phyloP scores from a whole-genome alignment of 2,888 invertebrate genomes.

The Lucinisca nassula region DNA sequence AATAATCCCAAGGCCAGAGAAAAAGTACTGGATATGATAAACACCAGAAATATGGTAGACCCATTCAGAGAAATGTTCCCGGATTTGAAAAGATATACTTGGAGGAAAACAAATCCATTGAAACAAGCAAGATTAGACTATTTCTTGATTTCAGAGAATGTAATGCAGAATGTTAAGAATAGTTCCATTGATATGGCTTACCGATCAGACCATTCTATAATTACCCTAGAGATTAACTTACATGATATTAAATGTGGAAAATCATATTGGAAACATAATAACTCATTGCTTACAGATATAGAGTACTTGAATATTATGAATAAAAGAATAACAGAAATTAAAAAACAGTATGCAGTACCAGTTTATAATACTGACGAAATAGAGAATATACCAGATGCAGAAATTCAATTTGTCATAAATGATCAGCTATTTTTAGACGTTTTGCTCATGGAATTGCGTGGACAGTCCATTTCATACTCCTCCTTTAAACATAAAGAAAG shows the following conservation, averaged over 20 bases:
- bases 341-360: slow-evolving; percentile 8
- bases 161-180: neutral
- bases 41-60: neutral
- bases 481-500: slow-evolving; percentile 9
- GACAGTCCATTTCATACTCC: slow-evolving; percentile 21
- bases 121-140: neutral
- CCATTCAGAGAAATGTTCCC: neutral
- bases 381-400: neutral
- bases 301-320: slow-evolving; percentile 13
- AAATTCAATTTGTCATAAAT: slow-evolving; percentile 29
- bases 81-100: neutral
- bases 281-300: neutral
- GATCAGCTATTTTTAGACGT: slow-evolving; percentile 21
- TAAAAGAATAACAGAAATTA: neutral
- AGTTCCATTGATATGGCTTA: neutral
- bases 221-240: neutral
- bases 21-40: neutral
- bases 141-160: neutral
- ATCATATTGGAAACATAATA: neutral
- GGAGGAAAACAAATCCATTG: neutral
- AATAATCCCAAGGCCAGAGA: neutral
- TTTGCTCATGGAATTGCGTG: slow-evolving; percentile 21
- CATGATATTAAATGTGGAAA: neutral
- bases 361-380: slow-evolving; percentile 2
- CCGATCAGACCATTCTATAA: neutral